phyloP scores from a whole-genome alignment of 2,888 invertebrate genomes.

The Venustoraphidia nigricollis region DNA sequence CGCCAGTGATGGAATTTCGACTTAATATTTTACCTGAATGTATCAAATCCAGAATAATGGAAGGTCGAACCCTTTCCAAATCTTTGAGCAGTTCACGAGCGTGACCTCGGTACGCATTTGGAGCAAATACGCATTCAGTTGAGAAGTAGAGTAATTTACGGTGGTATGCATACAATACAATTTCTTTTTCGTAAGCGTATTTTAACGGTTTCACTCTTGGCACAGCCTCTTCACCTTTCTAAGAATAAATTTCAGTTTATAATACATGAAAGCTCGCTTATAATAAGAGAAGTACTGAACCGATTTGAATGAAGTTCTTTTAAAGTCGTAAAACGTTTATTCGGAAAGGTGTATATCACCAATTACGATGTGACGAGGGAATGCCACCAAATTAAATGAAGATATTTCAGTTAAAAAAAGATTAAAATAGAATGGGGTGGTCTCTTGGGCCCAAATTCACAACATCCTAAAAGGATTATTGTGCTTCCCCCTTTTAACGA shows the following conservation, averaged over 20 bases:
- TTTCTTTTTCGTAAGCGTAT: slow-evolving; percentile 97
- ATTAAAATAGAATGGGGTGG: neutral
- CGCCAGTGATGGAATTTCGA: neutral
- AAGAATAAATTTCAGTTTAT: slow-evolving; percentile 12
- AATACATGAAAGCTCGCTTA: too few species aligned
- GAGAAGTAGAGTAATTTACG: slow-evolving; percentile 94
- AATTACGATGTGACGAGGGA: neutral
- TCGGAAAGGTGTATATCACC: too few species aligned
- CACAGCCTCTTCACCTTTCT: slow-evolving; percentile 58
- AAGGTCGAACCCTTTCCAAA: slow-evolving; percentile 83
- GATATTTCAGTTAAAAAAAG: neutral
- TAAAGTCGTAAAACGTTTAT: too few species aligned
- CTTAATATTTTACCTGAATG: slow-evolving; percentile 50
- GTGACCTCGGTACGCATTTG: slow-evolving; percentile 92
- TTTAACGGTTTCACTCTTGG: slow-evolving; percentile 92
- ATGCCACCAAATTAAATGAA: neutral
- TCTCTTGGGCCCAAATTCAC: too few species aligned
- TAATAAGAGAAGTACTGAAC: too few species aligned
- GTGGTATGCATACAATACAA: slow-evolving; percentile 98
- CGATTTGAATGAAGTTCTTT: too few species aligned
- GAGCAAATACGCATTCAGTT: slow-evolving; percentile 96
- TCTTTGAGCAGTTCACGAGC: slow-evolving; percentile 85
- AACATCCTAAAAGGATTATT: too few species aligned
- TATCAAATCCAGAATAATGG: slow-evolving; percentile 84
- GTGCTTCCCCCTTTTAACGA: too few species aligned